Conservation (phyloP, 2,113 vertebrate species). For the Galbula dea region DNA sequence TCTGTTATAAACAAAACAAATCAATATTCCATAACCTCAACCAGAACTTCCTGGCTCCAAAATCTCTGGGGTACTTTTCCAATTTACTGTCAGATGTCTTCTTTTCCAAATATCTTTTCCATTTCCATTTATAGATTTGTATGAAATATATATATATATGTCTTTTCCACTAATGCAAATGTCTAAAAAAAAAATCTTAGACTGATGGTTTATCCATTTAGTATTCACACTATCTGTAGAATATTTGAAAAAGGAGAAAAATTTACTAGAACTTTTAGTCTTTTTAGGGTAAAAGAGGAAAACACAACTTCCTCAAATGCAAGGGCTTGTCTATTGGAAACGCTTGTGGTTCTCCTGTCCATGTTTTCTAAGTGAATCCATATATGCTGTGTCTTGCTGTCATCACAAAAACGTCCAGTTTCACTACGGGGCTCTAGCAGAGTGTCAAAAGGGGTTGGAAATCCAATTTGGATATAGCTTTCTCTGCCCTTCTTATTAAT, state of each 20-base stretch:
- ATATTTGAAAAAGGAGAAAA: background rate
- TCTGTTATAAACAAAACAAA: conserved; percentile 39
- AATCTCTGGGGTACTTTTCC: background rate
- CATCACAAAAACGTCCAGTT: background rate
- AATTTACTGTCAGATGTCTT: background rate
- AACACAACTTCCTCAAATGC: conserved; percentile 22
- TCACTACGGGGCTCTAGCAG: conserved; percentile 13
- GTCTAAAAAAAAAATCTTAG: background rate
- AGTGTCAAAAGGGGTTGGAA: background rate
- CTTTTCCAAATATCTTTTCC: conserved; percentile 23
- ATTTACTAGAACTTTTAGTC: background rate
- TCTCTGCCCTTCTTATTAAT: background rate
- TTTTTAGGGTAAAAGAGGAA: conserved; percentile 16
- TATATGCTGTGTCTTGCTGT: background rate
- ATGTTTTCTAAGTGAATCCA: conserved; percentile 11
- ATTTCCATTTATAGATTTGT: conserved; percentile 9
- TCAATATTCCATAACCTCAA: conserved; percentile 37
- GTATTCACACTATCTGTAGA: background rate
- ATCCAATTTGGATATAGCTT: background rate
- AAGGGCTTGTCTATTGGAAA: conserved; percentile 11
- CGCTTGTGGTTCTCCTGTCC: background rate
- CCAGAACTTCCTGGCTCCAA: conserved; percentile 18
- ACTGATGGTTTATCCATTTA: background rate
- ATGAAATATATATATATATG: background rate
- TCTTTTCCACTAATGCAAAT: background rate